Evolutionary conservation across 2,113 vertebrate genomes (phyloP).

Genomic region (Willisornis vidua): DNA sequence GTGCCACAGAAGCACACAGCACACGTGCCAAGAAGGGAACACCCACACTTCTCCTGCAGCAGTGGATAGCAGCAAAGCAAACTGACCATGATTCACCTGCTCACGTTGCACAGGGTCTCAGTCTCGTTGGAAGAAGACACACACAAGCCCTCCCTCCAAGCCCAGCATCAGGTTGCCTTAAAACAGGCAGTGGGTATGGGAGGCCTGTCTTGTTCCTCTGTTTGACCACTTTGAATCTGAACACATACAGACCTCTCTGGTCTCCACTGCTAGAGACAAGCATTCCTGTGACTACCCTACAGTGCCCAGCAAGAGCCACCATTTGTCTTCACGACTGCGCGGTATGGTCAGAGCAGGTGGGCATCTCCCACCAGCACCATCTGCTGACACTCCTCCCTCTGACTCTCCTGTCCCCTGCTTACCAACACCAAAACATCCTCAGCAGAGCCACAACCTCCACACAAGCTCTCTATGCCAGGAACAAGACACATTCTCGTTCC

Average conservation of each 20-base stretch:
- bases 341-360: neutral
- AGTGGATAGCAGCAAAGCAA: neutral
- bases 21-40: neutral
- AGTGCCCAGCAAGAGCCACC: neutral
- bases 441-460: neutral
- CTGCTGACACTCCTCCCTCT: neutral
- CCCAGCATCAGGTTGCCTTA: neutral
- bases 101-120: neutral
- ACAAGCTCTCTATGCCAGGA: neutral
- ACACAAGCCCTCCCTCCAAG: neutral
- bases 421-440: neutral
- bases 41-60: neutral
- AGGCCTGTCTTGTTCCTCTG: neutral
- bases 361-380: neutral
- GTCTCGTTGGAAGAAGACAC: neutral
- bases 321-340: accelerated
- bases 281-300: neutral
- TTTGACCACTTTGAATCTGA: neutral
- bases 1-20: neutral
- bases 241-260: neutral
- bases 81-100: neutral
- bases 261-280: neutral
- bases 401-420: neutral
- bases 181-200: neutral
- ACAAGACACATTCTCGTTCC: neutral